Percentiles rank a stretch among this genome's conserved stretches.
phyloP scores from a whole-genome alignment of 2,888 invertebrate species.

The Melolontha melolontha region DNA sequence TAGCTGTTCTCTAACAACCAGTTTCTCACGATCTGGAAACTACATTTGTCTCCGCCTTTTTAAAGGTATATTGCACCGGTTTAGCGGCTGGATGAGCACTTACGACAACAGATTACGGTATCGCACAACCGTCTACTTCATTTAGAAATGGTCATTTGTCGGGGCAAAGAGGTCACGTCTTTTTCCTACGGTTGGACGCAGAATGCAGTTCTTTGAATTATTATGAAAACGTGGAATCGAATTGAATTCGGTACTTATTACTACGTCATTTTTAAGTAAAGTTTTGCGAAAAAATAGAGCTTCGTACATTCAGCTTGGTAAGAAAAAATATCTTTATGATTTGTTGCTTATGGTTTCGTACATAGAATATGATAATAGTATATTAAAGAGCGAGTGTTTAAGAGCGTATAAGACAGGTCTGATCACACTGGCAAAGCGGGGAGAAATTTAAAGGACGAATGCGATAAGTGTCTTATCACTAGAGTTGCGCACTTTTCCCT shows the following conservation, averaged over 20 bases:
- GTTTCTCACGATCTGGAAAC: constrained; percentile 51
- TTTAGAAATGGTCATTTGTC: constrained; percentile 36
- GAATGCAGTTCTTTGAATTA: constrained; percentile 18
- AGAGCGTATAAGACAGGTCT: no score
- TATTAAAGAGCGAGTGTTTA: no score
- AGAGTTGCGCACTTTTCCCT: no score
- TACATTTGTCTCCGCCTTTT: constrained; percentile 44
- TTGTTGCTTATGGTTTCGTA: no score
- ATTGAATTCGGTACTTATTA: background rate
- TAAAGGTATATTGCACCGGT: constrained; percentile 41
- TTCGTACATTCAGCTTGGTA: no score
- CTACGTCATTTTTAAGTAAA: background rate
- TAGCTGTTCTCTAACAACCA: constrained; percentile 44
- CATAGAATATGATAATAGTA: no score
- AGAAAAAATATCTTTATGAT: no score
- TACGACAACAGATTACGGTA: constrained; percentile 39
- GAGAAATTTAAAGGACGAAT: no score
- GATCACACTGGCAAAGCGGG: no score
- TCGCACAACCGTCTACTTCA: constrained; percentile 39
- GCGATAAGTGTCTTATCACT: no score
- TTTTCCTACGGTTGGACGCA: constrained; percentile 19
- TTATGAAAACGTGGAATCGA: constrained; percentile 27
- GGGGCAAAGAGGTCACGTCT: constrained; percentile 35
- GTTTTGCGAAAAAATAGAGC: background rate
- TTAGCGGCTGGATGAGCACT: constrained; percentile 39